phyloP scores from a whole-genome alignment of 2,888 invertebrate species.

The Poecilus cupreus region DNA sequence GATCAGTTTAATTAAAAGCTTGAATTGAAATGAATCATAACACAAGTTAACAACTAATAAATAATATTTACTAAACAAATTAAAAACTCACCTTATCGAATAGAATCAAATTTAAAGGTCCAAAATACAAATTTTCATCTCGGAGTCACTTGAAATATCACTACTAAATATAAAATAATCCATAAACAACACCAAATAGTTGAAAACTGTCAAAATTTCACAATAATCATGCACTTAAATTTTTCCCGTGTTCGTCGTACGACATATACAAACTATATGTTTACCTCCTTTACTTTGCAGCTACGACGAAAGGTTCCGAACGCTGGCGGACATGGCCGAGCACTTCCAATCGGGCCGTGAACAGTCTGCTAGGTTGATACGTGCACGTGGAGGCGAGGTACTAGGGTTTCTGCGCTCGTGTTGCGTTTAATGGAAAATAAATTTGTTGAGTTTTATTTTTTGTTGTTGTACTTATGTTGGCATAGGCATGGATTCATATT shows the following conservation, averaged over 20 bases:
- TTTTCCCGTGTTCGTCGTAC: slow-evolving; percentile 8
- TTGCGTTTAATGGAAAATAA: slow-evolving; percentile 26
- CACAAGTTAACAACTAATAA: neutral
- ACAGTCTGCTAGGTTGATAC: slow-evolving; percentile 66
- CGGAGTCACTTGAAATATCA: neutral
- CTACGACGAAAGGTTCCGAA: slow-evolving; percentile 50
- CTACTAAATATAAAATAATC: slow-evolving; percentile 11
- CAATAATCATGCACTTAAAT: neutral
- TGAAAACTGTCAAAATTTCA: slow-evolving; percentile 19
- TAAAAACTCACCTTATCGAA: slow-evolving; percentile 10
- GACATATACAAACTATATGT: slow-evolving; percentile 59
- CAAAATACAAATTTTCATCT: slow-evolving; percentile 18
- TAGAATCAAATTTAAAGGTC: neutral
- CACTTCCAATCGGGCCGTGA: neutral
- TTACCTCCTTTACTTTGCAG: slow-evolving; percentile 68
- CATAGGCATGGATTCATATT: slow-evolving; percentile 27
- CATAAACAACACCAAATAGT: slow-evolving; percentile 16
- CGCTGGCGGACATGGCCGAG: slow-evolving; percentile 5
- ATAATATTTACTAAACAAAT: neutral
- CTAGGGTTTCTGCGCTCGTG: slow-evolving; percentile 66
- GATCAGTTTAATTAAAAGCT: neutral
- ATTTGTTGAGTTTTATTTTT: neutral
- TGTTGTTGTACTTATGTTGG: slow-evolving; percentile 10
- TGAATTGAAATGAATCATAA: no score
- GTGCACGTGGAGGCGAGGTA: slow-evolving; percentile 72